Conservation (phyloP, 2,888 invertebrate genomes). For the Aleiodes testaceus region DNA sequence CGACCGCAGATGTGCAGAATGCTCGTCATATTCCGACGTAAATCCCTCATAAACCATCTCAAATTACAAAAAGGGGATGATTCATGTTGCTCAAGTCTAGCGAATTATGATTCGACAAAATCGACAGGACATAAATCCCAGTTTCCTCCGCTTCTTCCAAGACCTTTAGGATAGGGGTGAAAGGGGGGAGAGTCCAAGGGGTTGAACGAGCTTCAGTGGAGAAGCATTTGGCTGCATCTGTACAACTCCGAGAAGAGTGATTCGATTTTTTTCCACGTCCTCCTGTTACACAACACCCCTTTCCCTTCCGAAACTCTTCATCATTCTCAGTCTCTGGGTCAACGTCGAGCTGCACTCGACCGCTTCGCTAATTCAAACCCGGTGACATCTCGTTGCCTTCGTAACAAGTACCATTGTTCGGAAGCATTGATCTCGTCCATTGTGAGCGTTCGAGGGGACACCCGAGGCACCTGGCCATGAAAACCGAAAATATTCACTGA, state of each 20-base stretch:
- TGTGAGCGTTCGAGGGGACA: constrained; percentile 51
- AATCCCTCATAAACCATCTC: constrained; percentile 63
- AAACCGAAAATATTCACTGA: constrained; percentile 56
- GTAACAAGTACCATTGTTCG: constrained; percentile 70
- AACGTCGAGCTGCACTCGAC: constrained; percentile 35
- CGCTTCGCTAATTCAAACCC: constrained; percentile 68
- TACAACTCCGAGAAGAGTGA: constrained; percentile 53
- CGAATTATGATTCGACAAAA: constrained; percentile 53
- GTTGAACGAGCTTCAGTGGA: constrained; percentile 28
- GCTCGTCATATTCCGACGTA: constrained; percentile 58
- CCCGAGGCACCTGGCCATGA: constrained; percentile 61
- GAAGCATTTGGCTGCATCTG: constrained; percentile 45
- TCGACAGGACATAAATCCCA: constrained; percentile 55
- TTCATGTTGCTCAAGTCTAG: constrained; percentile 52
- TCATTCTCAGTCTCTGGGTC: constrained; percentile 44
- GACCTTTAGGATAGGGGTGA: not conserved
- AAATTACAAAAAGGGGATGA: constrained; percentile 60
- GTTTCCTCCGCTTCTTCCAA: constrained; percentile 26
- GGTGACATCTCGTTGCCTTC: constrained; percentile 70
- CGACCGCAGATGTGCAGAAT: constrained; percentile 54
- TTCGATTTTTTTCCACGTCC: constrained; percentile 12
- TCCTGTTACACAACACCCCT: constrained; percentile 35
- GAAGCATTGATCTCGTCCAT: constrained; percentile 60
- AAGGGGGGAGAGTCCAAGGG: constrained; percentile 44
- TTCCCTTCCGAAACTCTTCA: constrained; percentile 42